These are phyloP conservation scores for Sphyrna mokarran DNA, from an alignment of 2,113 vertebrate species.

Conservation along the genomic window DNA sequence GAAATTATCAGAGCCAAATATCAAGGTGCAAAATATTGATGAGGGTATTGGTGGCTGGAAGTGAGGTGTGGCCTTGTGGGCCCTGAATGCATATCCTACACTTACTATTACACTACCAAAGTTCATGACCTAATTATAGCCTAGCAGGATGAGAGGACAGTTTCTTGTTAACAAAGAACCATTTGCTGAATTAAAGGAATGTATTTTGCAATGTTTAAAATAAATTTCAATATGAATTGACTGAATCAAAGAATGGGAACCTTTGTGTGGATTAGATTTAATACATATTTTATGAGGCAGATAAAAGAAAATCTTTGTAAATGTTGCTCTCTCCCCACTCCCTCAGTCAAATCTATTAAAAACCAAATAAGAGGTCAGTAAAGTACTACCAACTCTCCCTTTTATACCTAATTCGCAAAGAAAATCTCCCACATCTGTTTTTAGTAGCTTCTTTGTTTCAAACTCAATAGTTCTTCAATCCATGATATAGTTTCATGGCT, in stretches of 20 bases:
- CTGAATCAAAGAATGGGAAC: background rate
- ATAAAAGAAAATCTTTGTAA: background rate
- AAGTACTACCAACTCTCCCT: background rate
- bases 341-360: background rate
- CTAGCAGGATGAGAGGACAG: background rate
- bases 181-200: background rate
- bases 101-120: background rate
- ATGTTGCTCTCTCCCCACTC: background rate
- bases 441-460: background rate
- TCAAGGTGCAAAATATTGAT: background rate
- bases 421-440: background rate
- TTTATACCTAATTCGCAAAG: background rate
- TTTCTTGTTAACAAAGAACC: background rate
- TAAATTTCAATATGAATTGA: background rate
- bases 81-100: background rate
- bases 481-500: background rate
- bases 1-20: background rate
- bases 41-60: background rate
- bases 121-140: background rate
- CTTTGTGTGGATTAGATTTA: background rate
- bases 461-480: background rate
- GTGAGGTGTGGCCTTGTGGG: background rate
- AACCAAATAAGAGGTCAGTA: background rate
- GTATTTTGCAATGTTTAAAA: slow-evolving; percentile 14
- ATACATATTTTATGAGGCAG: background rate